Evolutionary conservation across 1,140 invertebrate species (phyloP), one percentile per base, ranked within the genome.

Genomic region (Drosophila jambulina): DNA sequence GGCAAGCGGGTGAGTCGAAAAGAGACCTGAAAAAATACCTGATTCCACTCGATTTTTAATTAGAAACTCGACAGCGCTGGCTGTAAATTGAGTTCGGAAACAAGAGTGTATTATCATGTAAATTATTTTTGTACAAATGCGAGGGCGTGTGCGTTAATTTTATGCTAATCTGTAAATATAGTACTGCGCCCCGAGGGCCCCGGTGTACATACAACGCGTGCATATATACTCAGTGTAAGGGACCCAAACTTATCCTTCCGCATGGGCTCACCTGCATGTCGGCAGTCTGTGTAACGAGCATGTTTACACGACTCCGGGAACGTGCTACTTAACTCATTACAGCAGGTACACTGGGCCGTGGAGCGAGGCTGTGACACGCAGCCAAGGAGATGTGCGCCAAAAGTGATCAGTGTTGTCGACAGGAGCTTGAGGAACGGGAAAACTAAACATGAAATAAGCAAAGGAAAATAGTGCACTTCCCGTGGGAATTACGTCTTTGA

Each of bases 1-100:
- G 96, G 96, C 91, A 96, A 96, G 93, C 94, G 95, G 95, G 96
- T 96, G 95, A 96, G 95, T 92, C 27, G 38, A 57, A 42, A 61
- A 25, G 29, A 64, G 17, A 42, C 8, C 13, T 43, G 25, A 29
- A 69, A 63, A 62, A 42, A 71, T 78, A 82, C 78, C 80, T 80
- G 86, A 82, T 91, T 84, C 77, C 78, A 78, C 78, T 90, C 81
- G 74, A 81, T 90, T 88, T 76, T 88, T 88, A 88, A 88, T 88
- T 90, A 84, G 85, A 70, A 76, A 58, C 67, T 62, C 45, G 27
- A 68, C 69, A 62, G 74, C 61, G 36, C 29, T 32, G 72, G 49
- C 62, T 68, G 72, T 65, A 84, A 85, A 77, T 84, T 70, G 64
- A 80, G 77, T 74, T 72, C 46, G 53, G 63, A 70, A 78, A 78